Evolutionary conservation across 2,797 vertebrate genomes (phyloP).

Genomic region (Lepidocolaptes lacrymiger): DNA sequence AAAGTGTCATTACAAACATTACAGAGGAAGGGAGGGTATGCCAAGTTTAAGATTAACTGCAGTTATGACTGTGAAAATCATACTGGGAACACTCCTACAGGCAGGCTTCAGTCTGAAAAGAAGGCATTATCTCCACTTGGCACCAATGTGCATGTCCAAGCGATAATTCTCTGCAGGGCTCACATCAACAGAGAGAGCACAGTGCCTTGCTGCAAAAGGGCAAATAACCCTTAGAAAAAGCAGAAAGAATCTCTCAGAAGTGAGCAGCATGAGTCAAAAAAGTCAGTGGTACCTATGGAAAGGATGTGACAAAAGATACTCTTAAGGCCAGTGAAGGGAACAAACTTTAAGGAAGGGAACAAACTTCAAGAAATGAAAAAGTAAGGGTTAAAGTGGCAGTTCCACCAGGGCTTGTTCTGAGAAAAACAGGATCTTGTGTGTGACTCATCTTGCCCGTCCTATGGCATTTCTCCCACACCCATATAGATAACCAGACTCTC

Average conservation of each 20-base stretch:
- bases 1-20: slow-evolving; percentile 33
- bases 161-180: slow-evolving; percentile 53
- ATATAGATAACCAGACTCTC: slow-evolving; percentile 16
- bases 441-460: slow-evolving; percentile 34
- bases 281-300: neutral
- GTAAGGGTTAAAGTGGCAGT: slow-evolving; percentile 24
- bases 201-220: slow-evolving; percentile 48
- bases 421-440: slow-evolving; percentile 19
- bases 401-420: neutral
- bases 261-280: neutral
- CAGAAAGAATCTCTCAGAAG: slow-evolving; percentile 9
- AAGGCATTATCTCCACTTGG: slow-evolving; percentile 64
- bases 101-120: slow-evolving; percentile 56
- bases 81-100: slow-evolving; percentile 53
- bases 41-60: slow-evolving; percentile 64
- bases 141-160: slow-evolving; percentile 49
- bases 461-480: slow-evolving; percentile 52
- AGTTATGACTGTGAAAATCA: slow-evolving; percentile 63
- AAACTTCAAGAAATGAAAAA: neutral
- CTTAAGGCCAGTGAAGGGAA: neutral
- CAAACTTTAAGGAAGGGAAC: neutral
- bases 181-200: slow-evolving; percentile 1
- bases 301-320: neutral
- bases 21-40: slow-evolving; percentile 20
- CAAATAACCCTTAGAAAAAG: slow-evolving; percentile 24